phyloP scores from a whole-genome alignment of 2,113 vertebrate genomes.

The Tachysurus fulvidraco region DNA sequence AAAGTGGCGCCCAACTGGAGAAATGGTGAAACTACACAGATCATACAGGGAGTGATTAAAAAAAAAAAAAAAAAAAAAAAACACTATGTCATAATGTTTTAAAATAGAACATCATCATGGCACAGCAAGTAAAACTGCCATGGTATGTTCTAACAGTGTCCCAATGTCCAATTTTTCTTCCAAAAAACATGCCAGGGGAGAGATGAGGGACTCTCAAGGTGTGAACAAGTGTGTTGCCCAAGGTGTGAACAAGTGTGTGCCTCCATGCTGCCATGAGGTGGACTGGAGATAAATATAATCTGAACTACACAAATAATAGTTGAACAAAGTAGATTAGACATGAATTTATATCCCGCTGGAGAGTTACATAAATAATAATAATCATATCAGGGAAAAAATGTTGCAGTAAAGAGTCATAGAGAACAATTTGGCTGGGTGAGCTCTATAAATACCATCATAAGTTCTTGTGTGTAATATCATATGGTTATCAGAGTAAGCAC shows the following conservation, averaged over 20 bases:
- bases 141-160: background rate
- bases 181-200: background rate
- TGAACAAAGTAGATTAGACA: background rate
- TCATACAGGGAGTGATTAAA: background rate
- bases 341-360: background rate
- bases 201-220: background rate
- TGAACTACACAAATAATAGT: background rate
- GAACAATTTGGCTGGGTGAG: background rate
- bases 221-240: background rate
- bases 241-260: background rate
- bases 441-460: background rate
- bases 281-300: background rate
- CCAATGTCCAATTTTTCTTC: background rate
- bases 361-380: background rate
- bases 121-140: background rate
- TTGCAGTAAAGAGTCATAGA: background rate
- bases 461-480: no score
- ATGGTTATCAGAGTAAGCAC: background rate
- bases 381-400: background rate
- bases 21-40: background rate
- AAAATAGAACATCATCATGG: background rate
- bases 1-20: background rate
- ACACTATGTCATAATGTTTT: background rate
- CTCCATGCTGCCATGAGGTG: background rate
- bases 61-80: background rate